phyloP scores from a whole-genome alignment of 2,797 vertebrate genomes.

The Heteromormyrus szaboi region DNA sequence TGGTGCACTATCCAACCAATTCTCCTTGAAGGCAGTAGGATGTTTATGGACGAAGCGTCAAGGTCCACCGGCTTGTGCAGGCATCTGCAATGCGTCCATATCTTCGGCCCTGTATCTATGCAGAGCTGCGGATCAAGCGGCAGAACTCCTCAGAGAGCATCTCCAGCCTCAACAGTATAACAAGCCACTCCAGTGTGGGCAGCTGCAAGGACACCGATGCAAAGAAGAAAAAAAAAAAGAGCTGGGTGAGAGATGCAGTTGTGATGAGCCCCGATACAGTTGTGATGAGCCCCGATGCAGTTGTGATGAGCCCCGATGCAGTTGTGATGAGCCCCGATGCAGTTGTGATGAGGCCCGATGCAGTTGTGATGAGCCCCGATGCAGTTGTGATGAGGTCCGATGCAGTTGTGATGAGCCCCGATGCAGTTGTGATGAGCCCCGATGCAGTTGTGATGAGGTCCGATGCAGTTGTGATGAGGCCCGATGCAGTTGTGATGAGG shows the following conservation, averaged over 20 bases:
- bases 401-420: too few species aligned
- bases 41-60: background rate
- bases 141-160: constrained; percentile 97
- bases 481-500: too few species aligned
- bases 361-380: too few species aligned
- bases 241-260: constrained; percentile 78
- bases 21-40: background rate
- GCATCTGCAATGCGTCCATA: background rate
- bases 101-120: background rate
- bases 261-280: too few species aligned
- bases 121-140: constrained; percentile 80
- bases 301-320: too few species aligned
- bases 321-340: too few species aligned
- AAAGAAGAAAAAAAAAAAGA: constrained; percentile 98
- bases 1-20: background rate
- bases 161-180: constrained; percentile 91
- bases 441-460: too few species aligned
- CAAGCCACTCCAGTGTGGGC: constrained; percentile 86
- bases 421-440: too few species aligned
- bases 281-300: too few species aligned
- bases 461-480: too few species aligned
- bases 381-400: too few species aligned
- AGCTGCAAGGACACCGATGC: constrained; percentile 86
- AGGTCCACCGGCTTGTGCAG: background rate
- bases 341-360: too few species aligned